These are phyloP conservation scores for Zootermopsis nevadensis DNA, from an alignment of 2,888 invertebrate genomes.

Conservation along the genomic window DNA sequence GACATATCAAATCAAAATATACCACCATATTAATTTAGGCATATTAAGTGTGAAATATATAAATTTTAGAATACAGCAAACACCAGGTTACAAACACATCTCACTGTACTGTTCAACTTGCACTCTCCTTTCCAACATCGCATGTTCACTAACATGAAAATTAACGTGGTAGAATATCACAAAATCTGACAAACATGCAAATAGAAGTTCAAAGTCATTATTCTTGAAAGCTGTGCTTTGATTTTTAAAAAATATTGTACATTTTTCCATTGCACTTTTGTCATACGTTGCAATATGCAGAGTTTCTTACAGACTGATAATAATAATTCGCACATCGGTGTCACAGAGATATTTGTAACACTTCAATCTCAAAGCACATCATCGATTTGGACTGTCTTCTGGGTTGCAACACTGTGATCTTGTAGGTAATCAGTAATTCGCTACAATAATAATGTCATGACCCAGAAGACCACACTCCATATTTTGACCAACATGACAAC, in stretches of 20 bases:
- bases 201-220: neutral
- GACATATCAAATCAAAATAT: constrained; percentile 47
- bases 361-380: neutral
- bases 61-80: constrained; percentile 55
- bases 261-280: constrained; percentile 32
- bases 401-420: too few relatives aligned
- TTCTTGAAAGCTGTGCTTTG: constrained; percentile 14
- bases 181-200: constrained; percentile 33
- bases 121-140: constrained; percentile 12
- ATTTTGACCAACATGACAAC: too few relatives aligned
- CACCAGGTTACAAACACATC: constrained; percentile 53
- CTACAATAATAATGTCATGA: too few relatives aligned
- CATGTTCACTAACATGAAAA: neutral
- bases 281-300: constrained; percentile 24
- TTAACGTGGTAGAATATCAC: constrained; percentile 21
- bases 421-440: too few relatives aligned
- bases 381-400: too few relatives aligned
- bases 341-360: neutral
- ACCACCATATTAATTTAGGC: constrained; percentile 46
- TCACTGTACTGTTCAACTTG: constrained; percentile 44
- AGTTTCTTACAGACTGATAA: neutral
- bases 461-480: too few relatives aligned
- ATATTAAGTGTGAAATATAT: constrained; percentile 51
- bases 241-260: constrained; percentile 12
- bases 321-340: neutral